Base-by-base conservation (phyloP, 2,113 vertebrate genomes). In the Tachuris rubrigastra region DNA sequence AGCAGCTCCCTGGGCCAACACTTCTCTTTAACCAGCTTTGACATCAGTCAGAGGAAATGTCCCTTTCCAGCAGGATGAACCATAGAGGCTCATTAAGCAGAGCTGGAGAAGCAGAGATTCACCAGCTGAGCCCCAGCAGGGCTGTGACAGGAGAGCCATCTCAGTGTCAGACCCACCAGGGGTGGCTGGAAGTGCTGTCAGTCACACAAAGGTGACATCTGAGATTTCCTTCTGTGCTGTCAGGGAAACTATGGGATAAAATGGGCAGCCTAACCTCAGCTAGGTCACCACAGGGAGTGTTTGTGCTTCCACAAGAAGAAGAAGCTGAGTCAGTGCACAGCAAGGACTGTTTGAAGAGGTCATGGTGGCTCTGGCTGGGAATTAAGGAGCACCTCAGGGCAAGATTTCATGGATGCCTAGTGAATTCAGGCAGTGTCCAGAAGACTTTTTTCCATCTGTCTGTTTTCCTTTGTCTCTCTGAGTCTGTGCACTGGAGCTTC, bases 341-440 rank as follows among this genome's bases (percentile, higher is more conserved):
- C 37, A n/a, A 25, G 39, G 52, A 17, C 50, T 33, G 46, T 52
- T 18, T 8, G 52, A 66, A 59, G 73, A 37, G 42, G 30, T 8
- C 47, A 50, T 50, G 25, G 22, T 1, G 5, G 33, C 2, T 35
- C 63, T 5, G 8, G n/a, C 25, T 73, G 59, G 37, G 31, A 14
- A 31, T 19, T 9, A 1, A 68, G 30, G 8, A 18, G 24, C 52
- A 52, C 31, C 31, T 42, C 14, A 3, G 35, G 42, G 16, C 1
- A 2, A 65, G n/a, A 16, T 11, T 20, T 46, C 1, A 0, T 9
- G 53, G 67, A 16, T 8, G 13, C 17, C 14, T 39, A 6, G 5
- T 8, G 52, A 53, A 53, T 47, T 46, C 15, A 41, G 12, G 30
- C 33, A 31, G 28, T 20, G 33, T 14, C 28, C 47, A n/a, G 46